Percentiles rank a stretch among this genome's conserved stretches.
Conservation (phyloP, 2,113 vertebrate genomes). For the Actenoides hombroni region DNA sequence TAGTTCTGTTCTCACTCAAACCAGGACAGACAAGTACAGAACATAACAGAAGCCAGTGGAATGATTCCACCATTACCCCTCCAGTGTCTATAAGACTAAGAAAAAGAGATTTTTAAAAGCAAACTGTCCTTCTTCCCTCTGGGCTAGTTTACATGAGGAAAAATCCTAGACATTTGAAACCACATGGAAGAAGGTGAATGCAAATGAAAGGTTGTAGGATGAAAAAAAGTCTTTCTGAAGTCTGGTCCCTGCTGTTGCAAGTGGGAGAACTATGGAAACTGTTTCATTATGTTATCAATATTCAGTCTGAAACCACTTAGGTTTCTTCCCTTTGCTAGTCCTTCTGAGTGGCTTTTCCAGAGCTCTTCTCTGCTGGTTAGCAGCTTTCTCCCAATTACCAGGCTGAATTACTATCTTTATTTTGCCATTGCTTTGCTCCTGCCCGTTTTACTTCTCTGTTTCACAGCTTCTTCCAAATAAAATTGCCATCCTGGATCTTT, state of each 20-base stretch:
- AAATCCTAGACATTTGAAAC: background rate
- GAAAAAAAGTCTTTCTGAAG: background rate
- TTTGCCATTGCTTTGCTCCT: background rate
- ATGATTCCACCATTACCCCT: background rate
- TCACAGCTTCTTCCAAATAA: constrained; percentile 51
- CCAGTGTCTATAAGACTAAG: background rate
- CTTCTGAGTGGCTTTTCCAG: background rate
- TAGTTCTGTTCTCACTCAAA: too few relatives aligned
- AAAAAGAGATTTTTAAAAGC: background rate
- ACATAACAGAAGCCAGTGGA: background rate
- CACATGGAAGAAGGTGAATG: background rate
- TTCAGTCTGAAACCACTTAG: background rate
- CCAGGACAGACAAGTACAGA: background rate
- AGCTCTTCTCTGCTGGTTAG: background rate
- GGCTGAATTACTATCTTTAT: background rate
- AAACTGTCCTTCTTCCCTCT: background rate
- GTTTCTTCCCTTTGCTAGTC: background rate
- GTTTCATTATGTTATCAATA: background rate
- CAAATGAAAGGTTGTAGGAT: background rate
- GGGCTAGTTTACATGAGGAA: background rate
- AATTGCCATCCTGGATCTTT: background rate
- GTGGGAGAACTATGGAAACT: background rate
- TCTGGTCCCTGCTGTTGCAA: background rate
- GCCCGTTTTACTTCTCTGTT: background rate
- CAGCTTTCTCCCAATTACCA: background rate